phyloP scores from a whole-genome alignment of 2,888 invertebrate genomes.

The Sisyra terminalis region DNA sequence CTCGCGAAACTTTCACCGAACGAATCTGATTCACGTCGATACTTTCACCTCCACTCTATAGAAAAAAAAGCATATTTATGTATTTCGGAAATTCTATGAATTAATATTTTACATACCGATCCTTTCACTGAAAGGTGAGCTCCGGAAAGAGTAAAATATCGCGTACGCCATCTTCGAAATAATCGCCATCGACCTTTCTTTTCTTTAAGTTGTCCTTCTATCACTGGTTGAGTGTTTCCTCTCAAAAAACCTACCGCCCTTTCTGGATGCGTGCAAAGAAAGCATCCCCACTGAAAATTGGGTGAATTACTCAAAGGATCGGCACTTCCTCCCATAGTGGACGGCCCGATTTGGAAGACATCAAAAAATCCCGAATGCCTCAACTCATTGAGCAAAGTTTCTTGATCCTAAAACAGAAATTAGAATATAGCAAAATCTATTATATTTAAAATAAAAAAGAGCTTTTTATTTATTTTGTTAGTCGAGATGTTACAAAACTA shows the following conservation, averaged over 20 bases:
- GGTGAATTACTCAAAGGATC: conserved; percentile 32
- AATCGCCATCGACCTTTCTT: conserved; percentile 86
- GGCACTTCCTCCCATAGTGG: conserved; percentile 29
- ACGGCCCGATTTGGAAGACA: conserved; percentile 66
- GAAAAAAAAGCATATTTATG: conserved; percentile 13
- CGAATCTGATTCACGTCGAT: conserved; percentile 88
- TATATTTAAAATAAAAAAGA: no score
- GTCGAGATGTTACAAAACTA: no score
- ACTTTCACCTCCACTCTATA: conserved; percentile 66
- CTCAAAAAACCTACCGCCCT: conserved; percentile 68
- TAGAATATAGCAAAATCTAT: neutral
- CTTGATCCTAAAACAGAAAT: conserved; percentile 53
- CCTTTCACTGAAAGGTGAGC: conserved; percentile 79
- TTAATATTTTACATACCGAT: conserved; percentile 39
- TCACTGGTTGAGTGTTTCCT: conserved; percentile 68
- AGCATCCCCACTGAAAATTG: conserved; percentile 69
- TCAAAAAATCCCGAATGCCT: conserved; percentile 80
- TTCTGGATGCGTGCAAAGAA: conserved; percentile 86
- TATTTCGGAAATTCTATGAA: neutral
- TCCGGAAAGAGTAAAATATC: conserved; percentile 87
- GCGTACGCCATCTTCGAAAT: conserved; percentile 80
- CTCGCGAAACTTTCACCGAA: conserved; percentile 83
- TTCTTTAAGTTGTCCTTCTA: conserved; percentile 81
- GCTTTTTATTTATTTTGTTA: no score
- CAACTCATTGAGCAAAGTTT: conserved; percentile 69